phyloP scores from a whole-genome alignment of 2,113 vertebrate genomes.

The Odobenus rosmarus region DNA sequence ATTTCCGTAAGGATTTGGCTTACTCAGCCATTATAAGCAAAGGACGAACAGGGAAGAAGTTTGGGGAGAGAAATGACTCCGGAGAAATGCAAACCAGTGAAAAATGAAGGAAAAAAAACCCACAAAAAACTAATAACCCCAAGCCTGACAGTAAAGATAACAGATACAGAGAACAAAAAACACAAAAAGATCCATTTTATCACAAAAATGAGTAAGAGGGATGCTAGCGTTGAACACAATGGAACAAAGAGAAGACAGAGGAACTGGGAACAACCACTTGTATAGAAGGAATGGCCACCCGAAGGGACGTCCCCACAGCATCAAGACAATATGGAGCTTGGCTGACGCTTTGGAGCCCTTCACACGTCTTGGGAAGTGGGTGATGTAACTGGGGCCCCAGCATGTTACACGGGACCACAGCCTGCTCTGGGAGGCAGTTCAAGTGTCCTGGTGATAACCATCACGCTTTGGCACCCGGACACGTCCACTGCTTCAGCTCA shows the following conservation, averaged over 20 bases:
- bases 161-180: not conserved
- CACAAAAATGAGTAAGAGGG: not conserved
- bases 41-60: not conserved
- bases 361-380: accelerated
- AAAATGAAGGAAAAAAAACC: not conserved
- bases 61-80: not conserved
- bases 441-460: not conserved
- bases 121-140: not conserved
- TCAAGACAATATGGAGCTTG: accelerated
- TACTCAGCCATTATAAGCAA: not conserved
- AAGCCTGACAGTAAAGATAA: not conserved
- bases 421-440: not conserved
- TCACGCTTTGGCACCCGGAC: not conserved
- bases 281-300: not conserved
- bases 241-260: not conserved
- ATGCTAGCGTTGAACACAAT: not conserved
- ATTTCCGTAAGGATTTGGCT: not conserved
- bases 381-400: not conserved
- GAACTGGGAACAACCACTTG: not conserved
- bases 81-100: not conserved
- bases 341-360: not conserved
- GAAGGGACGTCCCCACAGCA: accelerated
- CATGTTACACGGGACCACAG: not conserved
- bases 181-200: not conserved
- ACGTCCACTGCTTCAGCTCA: not conserved